Base-by-base conservation (phyloP, 2,888 invertebrate species). In the Priocnemis perturbator region DNA sequence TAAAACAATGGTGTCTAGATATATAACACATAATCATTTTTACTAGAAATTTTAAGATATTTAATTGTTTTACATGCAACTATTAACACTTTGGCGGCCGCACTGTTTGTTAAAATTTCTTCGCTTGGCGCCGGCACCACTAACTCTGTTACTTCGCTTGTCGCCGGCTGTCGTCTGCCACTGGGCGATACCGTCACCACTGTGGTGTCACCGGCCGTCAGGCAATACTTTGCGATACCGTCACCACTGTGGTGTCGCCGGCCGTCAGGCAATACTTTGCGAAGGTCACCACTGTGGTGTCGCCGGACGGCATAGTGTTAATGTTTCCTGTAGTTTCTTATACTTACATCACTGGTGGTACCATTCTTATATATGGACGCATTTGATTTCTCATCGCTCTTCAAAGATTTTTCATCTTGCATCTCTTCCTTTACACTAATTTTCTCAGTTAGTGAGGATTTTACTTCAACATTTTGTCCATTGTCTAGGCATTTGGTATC, bases 321-420 rank as follows among this genome's bases (percentile, higher is more conserved):
- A 20, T 11, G 3, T 3, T 3, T 53, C 20, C 3, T 21, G 3
- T 47, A 15, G 15, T 9, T 47, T 47, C 47, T 47, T 50, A 50
- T 19, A 19, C n/a, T 50, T 14, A 19, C 50, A 50, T 19, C 50
- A n/a, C 14, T 50, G 11, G 17, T 11, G 3, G 50, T 50, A 37
- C 37, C 37, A 37, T 37, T 37, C 4, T 11, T 26, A 17, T 44
- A 48, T 7, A 52, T 37, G 0, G 52, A 52, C 9, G 9, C 15
- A 5, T 64, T 5, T 3, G 66, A 17, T 14, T 69, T 45, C n/a
- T 50, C n/a, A n/a, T 48, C 55, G n/a, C 57, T 60, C 45, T 0
- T 0, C 19, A 56, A 5, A 0, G 20, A 5, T 45, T 47, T 57
- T 17, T n/a, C 47, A 19, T 19, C 15, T 14, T 20, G 15, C 19